Evolutionary conservation across 2,113 vertebrate genomes (phyloP), one percentile per base, ranked within the genome.

Genomic region (Clupea harengus): DNA sequence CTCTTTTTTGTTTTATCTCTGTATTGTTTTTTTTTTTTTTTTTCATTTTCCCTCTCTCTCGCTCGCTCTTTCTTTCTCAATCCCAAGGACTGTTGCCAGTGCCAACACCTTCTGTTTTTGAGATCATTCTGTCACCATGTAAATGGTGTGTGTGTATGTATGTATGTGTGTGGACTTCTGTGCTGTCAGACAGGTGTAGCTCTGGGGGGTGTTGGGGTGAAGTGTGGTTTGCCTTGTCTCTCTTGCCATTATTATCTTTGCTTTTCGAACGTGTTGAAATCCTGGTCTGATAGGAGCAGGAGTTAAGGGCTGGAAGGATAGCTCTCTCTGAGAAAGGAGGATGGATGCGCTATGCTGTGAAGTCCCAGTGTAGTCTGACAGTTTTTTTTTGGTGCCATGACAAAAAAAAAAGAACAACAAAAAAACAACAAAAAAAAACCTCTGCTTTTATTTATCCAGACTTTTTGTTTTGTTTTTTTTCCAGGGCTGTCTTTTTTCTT

Each of bases 71-170:
- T 86, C 89, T 87, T 83, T 72, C 88, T 92, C 84, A 75, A 87
- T 89, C 84, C 86, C 88, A 91, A 81, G 88, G 90, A 93, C 90
- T 87, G 87, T 90, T 89, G 90, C 91, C 91, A 90, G 93, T 95
- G 94, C 94, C 94, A 95, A 93, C 89, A 92, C 88, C 81, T 54
- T 54, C 92, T 89, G 54, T 86, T 89, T 89, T 86, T 72, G 64
- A 44, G 64, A 32, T n/a, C 49, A 46, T 52, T 45, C 44, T 85
- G 88, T 89, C 84, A 80, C 91, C 91, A 90, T 90, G 89, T 88
- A 8, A 84, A 89, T 93, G 85, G n/a, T 28, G 64, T 25, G n/a
- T 78, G 28, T 78, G 72, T 39, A 32, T 78, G 72, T 32, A 0
- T 75, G 72, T 39, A 13, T 75, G 28, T 78, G 28, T 78, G 72